Conservation (phyloP, 2,797 vertebrate genomes). For the Galaxias olidus region DNA sequence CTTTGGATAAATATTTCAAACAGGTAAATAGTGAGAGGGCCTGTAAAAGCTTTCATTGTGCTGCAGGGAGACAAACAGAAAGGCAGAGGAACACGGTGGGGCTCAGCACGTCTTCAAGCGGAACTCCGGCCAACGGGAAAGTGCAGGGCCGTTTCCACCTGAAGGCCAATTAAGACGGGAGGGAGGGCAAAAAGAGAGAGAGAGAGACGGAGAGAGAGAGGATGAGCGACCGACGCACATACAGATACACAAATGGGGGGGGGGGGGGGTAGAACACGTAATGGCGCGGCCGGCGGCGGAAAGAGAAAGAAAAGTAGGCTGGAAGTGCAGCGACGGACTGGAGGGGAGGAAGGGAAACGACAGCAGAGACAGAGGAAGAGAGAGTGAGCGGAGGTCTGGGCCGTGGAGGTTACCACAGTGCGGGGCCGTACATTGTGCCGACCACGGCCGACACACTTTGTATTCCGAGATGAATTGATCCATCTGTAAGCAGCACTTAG, state of each 20-base stretch:
- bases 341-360: background rate
- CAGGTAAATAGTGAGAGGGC: constrained; percentile 66
- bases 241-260: constrained; percentile 1
- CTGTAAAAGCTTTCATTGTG: constrained; percentile 78
- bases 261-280: background rate
- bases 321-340: background rate
- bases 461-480: constrained; percentile 87
- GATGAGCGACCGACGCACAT: background rate
- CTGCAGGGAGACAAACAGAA: constrained; percentile 61
- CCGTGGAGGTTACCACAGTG: constrained; percentile 47
- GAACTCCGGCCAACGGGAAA: constrained; percentile 52
- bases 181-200: constrained; percentile 1
- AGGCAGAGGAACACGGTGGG: constrained; percentile 68
- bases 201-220: background rate
- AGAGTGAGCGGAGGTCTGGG: constrained; percentile 6
- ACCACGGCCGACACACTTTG: constrained; percentile 72
- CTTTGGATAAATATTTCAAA: constrained; percentile 80
- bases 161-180: constrained; percentile 2
- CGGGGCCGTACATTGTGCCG: constrained; percentile 72
- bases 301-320: background rate
- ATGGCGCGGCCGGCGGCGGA: background rate
- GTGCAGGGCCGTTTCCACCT: constrained; percentile 19
- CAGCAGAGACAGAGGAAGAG: constrained; percentile 17
- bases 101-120: constrained; percentile 68
- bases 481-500: constrained; percentile 87